Conservation (phyloP, 2,888 invertebrate species). For the Rhabditoides inermis region DNA sequence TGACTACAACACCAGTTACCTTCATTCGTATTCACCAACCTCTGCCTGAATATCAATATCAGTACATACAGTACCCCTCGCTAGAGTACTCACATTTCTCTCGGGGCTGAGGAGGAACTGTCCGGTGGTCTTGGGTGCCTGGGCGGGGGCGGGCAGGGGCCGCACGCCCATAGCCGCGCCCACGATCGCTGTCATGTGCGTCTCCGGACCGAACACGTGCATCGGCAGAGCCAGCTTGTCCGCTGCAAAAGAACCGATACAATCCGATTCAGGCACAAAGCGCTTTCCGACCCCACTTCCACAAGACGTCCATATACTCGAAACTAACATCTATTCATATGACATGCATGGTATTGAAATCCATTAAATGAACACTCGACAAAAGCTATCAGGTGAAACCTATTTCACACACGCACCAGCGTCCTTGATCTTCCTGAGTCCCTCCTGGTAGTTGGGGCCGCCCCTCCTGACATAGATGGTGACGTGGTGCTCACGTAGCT, state of each 20-base stretch:
- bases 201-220: constrained; percentile 91
- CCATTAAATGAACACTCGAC: too few species aligned
- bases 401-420: constrained; percentile 57
- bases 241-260: constrained; percentile 48
- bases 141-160: constrained; percentile 67
- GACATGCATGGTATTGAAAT: too few species aligned
- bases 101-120: constrained; percentile 69
- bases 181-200: constrained; percentile 98
- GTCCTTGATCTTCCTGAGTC: constrained; percentile 84
- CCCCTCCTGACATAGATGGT: constrained; percentile 90
- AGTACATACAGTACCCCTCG: too few species aligned
- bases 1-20: too few species aligned
- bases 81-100: constrained; percentile 40
- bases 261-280: too few species aligned
- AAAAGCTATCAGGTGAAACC: background rate
- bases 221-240: constrained; percentile 75
- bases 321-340: too few species aligned
- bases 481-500: constrained; percentile 78
- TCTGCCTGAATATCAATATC: too few species aligned
- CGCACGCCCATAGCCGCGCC: constrained; percentile 88
- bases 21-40: too few species aligned
- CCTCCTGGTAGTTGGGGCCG: constrained; percentile 94
- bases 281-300: too few species aligned
- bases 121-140: constrained; percentile 72
- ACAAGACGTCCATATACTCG: too few species aligned